Base-by-base conservation (phyloP, 2,888 invertebrate genomes). In the Spatulosminthurus flaviceps region DNA sequence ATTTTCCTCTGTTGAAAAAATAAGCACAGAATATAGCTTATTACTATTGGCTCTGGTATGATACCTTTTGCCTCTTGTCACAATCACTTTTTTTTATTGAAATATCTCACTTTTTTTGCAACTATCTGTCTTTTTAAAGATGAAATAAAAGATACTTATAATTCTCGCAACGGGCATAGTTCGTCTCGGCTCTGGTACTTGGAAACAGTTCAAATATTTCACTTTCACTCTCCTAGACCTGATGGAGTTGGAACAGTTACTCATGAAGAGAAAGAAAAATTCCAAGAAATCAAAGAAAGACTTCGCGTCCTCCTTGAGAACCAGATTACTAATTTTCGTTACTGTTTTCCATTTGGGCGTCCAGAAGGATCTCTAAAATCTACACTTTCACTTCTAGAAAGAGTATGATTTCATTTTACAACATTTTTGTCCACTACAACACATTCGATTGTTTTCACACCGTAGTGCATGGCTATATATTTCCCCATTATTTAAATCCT, bases 211-310 rank as follows among this genome's bases (percentile, higher is more conserved):
- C 72, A 72, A 78, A 78, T 71, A 41, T 24, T 41, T 19, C 9
- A 43, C 61, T 42, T 69, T 64, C 29, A 24, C 72, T 51, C 43
- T 71, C 81, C 42, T 90, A 97, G 98, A 90, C 97, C 98, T 81
- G 99, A 99, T 89, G 98, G 98, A 76, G 96, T 99, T 85, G 98
- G 98, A 85, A 98, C 98, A 87, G 98, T 99, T 87, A 96, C 98
- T 16, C 94, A 96, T 86, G 97, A 97, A 88, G 99, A 99, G 88
- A 97, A 96, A 88, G 97, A 97, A 87, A 96, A 95, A 88, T 99
- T 99, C 88, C 95, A 96, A 82, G 97, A 97, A 88, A 95, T 99
- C 87, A 98, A 98, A 88, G 98, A 98, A 87, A 91, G 98, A 82
- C 90, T 99, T 84, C 92, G 96, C 86, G 92, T 95, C 86, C 90